phyloP scores from a whole-genome alignment of 2,888 invertebrate genomes.

The Bembecia ichneumoniformis region DNA sequence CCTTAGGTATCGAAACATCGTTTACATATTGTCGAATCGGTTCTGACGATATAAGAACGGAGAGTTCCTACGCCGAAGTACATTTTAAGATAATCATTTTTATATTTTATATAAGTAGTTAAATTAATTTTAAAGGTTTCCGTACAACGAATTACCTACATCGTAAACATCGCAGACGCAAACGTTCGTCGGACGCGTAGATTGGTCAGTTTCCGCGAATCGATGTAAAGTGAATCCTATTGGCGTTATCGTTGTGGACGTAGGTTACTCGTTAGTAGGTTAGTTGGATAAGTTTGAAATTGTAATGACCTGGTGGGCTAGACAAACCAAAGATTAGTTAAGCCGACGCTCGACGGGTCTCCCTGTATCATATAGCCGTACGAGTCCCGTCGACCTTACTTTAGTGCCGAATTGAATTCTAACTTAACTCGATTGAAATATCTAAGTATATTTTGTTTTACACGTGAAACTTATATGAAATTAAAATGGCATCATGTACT shows the following conservation, averaged over 20 bases:
- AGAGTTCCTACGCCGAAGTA: slow-evolving; percentile 63
- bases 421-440: slow-evolving; percentile 36
- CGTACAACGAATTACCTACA: slow-evolving; percentile 56
- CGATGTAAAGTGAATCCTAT: too few species aligned
- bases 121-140: slow-evolving; percentile 60
- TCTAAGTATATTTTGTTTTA: slow-evolving; percentile 42
- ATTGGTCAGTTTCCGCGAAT: too few species aligned
- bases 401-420: slow-evolving; percentile 57
- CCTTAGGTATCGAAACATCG: too few species aligned
- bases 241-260: slow-evolving; percentile 15
- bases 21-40: neutral
- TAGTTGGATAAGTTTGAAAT: slow-evolving; percentile 52
- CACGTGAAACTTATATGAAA: too few species aligned
- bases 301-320: slow-evolving; percentile 56
- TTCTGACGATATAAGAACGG: slow-evolving; percentile 55
- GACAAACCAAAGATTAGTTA: slow-evolving; percentile 68
- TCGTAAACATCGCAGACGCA: neutral
- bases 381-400: slow-evolving; percentile 42
- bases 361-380: slow-evolving; percentile 49
- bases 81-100: slow-evolving; percentile 50
- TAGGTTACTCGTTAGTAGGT: slow-evolving; percentile 40
- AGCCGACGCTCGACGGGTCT: slow-evolving; percentile 39
- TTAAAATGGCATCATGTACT: slow-evolving; percentile 53
- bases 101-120: slow-evolving; percentile 54
- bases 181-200: too few species aligned